Conservation (phyloP, 2,113 vertebrate genomes). For the Platycercus adscitus region DNA sequence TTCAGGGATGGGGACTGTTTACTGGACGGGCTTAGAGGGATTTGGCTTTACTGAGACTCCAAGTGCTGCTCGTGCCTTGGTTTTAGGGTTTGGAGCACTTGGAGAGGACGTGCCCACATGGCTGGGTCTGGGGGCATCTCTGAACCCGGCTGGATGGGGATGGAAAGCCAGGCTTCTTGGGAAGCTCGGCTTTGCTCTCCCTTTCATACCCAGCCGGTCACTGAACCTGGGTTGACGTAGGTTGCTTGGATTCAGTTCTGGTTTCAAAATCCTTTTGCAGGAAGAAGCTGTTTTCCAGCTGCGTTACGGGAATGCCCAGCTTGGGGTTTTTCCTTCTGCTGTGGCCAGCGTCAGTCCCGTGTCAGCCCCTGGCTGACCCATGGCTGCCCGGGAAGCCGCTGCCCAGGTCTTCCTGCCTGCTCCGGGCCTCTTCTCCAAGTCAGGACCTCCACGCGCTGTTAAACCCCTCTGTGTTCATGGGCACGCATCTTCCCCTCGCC, state of each 20-base stretch:
- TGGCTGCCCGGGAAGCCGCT: not conserved
- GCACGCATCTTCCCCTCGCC: rapidly evolving
- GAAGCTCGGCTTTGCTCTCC: not conserved
- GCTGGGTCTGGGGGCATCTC: not conserved
- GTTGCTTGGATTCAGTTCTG: not conserved
- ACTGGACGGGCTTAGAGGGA: not conserved
- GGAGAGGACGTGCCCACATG: not conserved
- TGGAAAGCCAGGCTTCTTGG: not conserved
- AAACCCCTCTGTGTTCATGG: not conserved
- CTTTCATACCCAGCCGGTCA: not conserved
- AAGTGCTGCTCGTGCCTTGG: not conserved
- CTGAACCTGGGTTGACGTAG: rapidly evolving
- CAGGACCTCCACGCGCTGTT: not conserved
- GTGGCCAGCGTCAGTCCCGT: not conserved
- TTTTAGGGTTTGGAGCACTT: not conserved
- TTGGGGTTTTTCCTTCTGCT: not conserved
- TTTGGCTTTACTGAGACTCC: not conserved
- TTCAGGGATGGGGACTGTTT: not conserved
- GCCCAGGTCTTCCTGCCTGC: not conserved
- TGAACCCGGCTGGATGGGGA: not conserved
- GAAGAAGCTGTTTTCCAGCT: not conserved
- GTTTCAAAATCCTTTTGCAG: not conserved
- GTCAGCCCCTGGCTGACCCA: not conserved
- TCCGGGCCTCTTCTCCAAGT: not conserved
- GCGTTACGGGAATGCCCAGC: not conserved